These are phyloP conservation scores for Anabacerthia variegaticeps DNA, from an alignment of 2,797 vertebrate species.

Conservation along the genomic window DNA sequence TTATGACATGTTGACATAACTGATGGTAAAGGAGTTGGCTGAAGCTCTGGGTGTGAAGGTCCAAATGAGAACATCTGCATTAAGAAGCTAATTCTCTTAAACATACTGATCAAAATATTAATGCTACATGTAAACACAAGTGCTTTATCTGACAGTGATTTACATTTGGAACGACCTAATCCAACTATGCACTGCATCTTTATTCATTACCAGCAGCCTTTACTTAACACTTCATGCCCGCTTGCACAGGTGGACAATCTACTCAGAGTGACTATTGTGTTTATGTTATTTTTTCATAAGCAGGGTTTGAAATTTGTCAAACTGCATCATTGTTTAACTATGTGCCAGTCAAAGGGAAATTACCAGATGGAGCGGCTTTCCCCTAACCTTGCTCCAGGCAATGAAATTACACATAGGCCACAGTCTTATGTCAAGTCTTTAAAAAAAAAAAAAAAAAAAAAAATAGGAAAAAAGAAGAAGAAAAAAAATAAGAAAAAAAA, in stretches of 20 bases:
- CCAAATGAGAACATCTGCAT: conserved; percentile 84
- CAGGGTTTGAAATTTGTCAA: conserved; percentile 94
- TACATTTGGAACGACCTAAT: conserved; percentile 87
- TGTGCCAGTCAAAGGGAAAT: conserved; percentile 85
- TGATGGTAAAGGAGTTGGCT: conserved; percentile 80
- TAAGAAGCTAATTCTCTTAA: conserved; percentile 89
- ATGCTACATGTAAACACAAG: conserved; percentile 84
- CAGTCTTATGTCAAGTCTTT: conserved; percentile 78
- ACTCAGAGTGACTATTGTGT: conserved; percentile 82
- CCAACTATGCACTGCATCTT: conserved; percentile 79
- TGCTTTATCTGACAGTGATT: conserved; percentile 88
- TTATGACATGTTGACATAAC: conserved; percentile 85
- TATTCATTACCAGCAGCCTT: conserved; percentile 86
- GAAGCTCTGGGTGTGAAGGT: conserved; percentile 76
- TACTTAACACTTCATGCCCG: conserved; percentile 84
- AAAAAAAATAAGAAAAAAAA: neutral
- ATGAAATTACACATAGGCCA: conserved; percentile 80
- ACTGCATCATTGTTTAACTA: conserved; percentile 93
- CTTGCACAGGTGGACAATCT: conserved; percentile 88
- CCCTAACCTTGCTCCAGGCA: conserved; percentile 85
- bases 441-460: conserved; percentile 13
- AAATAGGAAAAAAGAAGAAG: neutral
- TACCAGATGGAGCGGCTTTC: conserved; percentile 88
- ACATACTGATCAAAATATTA: conserved; percentile 92
- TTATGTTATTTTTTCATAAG: conserved; percentile 94